Percentiles rank a stretch among this genome's conserved stretches.
phyloP scores from a whole-genome alignment of 2,888 invertebrate species.

The Acanthacorydalis orientalis region DNA sequence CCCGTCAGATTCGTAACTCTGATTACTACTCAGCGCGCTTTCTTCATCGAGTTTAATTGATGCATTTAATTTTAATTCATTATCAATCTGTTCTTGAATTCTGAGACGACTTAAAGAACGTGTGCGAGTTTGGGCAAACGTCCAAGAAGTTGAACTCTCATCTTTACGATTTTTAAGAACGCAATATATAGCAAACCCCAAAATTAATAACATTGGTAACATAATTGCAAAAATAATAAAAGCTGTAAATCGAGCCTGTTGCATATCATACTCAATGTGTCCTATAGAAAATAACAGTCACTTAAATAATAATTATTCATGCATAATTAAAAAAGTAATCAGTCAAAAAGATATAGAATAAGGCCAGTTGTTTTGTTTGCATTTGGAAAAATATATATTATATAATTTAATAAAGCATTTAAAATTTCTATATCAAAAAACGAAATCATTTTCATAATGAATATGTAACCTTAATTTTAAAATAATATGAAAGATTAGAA shows the following conservation, averaged over 20 bases:
- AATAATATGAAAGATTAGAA: no score
- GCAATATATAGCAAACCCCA: slow-evolving; percentile 32
- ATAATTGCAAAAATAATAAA: slow-evolving; percentile 56
- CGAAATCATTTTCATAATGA: no score
- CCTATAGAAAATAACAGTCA: slow-evolving; percentile 16
- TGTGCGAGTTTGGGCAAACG: slow-evolving; percentile 16
- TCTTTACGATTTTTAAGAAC: slow-evolving; percentile 34
- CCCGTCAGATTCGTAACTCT: neutral
- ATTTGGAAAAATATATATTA: no score
- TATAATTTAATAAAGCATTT: no score
- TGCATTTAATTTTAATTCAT: slow-evolving; percentile 8
- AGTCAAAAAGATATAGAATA: no score
- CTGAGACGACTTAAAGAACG: slow-evolving; percentile 13
- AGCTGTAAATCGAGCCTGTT: slow-evolving; percentile 55
- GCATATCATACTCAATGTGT: slow-evolving; percentile 34
- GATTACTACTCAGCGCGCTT: slow-evolving; percentile 13
- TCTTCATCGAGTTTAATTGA: slow-evolving; percentile 9
- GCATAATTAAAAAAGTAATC: no score
- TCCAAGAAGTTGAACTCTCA: slow-evolving; percentile 28
- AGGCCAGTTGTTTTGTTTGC: no score
- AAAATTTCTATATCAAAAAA: no score
- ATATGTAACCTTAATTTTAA: no score
- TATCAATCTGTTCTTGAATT: slow-evolving; percentile 10
- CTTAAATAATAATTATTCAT: no score
- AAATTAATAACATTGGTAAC: slow-evolving; percentile 37